Base-by-base conservation (phyloP, 92 coral and sea anemone genomes). In the Pocillopora grandis region DNA sequence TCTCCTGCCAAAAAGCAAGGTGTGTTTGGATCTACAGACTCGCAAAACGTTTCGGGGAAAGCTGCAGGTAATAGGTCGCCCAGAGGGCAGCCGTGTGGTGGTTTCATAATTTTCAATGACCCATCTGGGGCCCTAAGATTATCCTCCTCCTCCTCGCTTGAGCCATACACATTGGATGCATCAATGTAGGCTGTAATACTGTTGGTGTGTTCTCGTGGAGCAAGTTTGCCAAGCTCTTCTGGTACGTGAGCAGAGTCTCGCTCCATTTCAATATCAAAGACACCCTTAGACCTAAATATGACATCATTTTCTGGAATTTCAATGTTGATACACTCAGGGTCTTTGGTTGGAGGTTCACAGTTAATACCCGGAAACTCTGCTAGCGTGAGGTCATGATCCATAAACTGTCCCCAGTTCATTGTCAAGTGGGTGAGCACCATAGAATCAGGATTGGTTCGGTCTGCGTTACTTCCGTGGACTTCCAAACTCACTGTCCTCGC, bases 401-500 rank as follows among this genome's bases (percentile, higher is more conserved):
- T 12, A 49, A 90, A 90, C 80, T 90, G 94, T 18, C 94, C 91
- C 91, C 94, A 90, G 35, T 75, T 85, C 94, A 90, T 90, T 69
- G 90, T 72, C 84, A 90, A 73, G 63, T 87, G 91, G n/a, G 89
- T 79, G 31, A 84, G 80, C 36, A 78, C 67, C 23, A 66, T 58
- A 23, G 88, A 80, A 17, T 60, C 71, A 60, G 81, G 81, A 60
- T 60, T 31, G 12, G 71, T 33, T 48, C 68, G 36, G 57, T 72
- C 61, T 62, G 80, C 85, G 9, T 86, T 72, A 66, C 80, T 81
- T 17, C 75, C 48, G 72, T 76, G 80, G 6, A 86, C 77, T 9
- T 49, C 23, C 23, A 77, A 42, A 71, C 92, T 89, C 7, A 85
- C 80, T 6, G 64, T 14, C 36, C 92, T 79, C 1, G 85, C 83